Percentiles rank a stretch among this genome's conserved stretches.
Conservation (phyloP, 2,797 vertebrate genomes). For the Gambelia wislizenii region DNA sequence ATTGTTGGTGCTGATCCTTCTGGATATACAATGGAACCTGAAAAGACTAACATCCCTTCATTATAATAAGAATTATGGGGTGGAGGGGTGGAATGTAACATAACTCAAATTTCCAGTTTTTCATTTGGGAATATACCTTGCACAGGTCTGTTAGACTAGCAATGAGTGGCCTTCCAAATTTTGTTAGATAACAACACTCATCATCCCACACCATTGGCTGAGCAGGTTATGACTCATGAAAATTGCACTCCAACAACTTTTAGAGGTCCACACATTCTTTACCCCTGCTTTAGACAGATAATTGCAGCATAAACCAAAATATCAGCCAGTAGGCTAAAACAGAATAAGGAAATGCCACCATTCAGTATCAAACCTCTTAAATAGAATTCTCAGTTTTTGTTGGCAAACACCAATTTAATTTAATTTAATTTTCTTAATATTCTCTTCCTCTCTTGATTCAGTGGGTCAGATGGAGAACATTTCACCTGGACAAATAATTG, state of each 20-base stretch:
- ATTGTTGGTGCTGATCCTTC: neutral
- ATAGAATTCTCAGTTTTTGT: constrained; percentile 3
- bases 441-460: constrained; percentile 47
- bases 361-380: neutral
- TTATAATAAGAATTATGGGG: neutral
- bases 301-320: neutral
- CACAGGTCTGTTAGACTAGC: neutral
- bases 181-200: neutral
- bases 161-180: neutral
- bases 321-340: neutral
- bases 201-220: neutral
- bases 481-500: constrained; percentile 94
- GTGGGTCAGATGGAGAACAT: constrained; percentile 93
- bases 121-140: neutral
- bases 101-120: neutral
- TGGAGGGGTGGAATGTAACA: neutral
- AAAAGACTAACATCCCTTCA: neutral
- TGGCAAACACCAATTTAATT: neutral
- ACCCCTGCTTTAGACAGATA: no score
- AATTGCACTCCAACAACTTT: neutral
- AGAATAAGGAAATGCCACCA: neutral
- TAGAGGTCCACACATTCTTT: neutral
- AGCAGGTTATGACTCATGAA: neutral
- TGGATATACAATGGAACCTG: neutral
- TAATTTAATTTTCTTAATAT: neutral